Evolutionary conservation across 1,140 invertebrate genomes (phyloP).

Genomic region (Drosophila lini): DNA sequence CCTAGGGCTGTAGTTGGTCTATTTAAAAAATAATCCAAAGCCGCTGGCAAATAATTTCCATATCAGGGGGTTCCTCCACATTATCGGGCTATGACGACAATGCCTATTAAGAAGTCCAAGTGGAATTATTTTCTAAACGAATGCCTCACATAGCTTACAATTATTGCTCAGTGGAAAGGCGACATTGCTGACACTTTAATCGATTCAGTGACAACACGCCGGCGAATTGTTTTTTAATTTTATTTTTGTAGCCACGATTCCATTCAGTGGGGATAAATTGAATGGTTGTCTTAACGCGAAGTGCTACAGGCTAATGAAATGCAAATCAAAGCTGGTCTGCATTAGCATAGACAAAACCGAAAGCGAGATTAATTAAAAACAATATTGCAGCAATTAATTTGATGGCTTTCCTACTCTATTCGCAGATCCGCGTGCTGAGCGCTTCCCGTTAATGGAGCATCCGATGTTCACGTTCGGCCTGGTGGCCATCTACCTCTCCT

Average conservation of each 20-base stretch:
- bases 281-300: slow-evolving; percentile 43
- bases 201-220: slow-evolving; percentile 35
- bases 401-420: slow-evolving; percentile 68
- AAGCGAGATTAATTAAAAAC: slow-evolving; percentile 19
- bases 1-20: slow-evolving; percentile 14
- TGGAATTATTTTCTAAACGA: slow-evolving; percentile 25
- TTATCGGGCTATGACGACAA: slow-evolving; percentile 20
- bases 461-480: slow-evolving; percentile 93
- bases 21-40: slow-evolving; percentile 16
- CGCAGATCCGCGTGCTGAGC: slow-evolving; percentile 92
- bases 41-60: slow-evolving; percentile 10
- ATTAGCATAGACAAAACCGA: slow-evolving; percentile 30
- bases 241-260: slow-evolving; percentile 57
- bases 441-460: slow-evolving; percentile 96
- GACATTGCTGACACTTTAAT: slow-evolving; percentile 27
- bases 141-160: slow-evolving; percentile 26
- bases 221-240: slow-evolving; percentile 43
- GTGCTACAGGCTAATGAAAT: slow-evolving; percentile 53
- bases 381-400: slow-evolving; percentile 23
- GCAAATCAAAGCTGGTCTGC: slow-evolving; percentile 42
- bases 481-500: slow-evolving; percentile 92
- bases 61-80: slow-evolving; percentile 31
- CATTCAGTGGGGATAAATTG: slow-evolving; percentile 58
- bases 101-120: slow-evolving; percentile 5
- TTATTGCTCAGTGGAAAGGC: slow-evolving; percentile 23